These are phyloP conservation scores for Harpalus rubripes DNA, from an alignment of 2,888 invertebrate species.

Conservation along the genomic window DNA sequence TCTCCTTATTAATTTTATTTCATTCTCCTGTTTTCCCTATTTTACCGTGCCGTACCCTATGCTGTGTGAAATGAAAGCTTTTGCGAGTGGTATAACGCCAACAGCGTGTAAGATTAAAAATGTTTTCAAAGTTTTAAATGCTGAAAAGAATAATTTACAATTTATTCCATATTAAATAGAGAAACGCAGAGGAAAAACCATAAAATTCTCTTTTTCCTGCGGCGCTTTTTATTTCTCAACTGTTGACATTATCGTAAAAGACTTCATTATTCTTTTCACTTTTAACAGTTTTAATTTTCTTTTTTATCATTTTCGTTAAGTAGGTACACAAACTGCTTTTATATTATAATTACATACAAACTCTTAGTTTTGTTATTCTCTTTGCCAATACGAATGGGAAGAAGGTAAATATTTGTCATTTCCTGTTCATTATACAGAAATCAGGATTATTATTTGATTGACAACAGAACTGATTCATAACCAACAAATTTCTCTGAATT, in stretches of 20 bases:
- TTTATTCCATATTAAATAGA: conserved; percentile 35
- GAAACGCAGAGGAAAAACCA: conserved; percentile 30
- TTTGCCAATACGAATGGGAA: neutral
- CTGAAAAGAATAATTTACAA: conserved; percentile 31
- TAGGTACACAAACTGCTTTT: conserved; percentile 1
- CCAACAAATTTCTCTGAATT: neutral
- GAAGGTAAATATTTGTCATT: neutral
- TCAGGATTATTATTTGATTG: neutral
- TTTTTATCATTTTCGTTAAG: conserved; percentile 37
- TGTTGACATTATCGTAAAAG: conserved; percentile 49
- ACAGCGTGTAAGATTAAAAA: conserved; percentile 28
- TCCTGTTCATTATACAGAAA: neutral
- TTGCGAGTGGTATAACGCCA: neutral
- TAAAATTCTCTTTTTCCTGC: conserved; percentile 24
- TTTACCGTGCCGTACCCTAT: too few relatives aligned
- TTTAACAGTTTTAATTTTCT: conserved; percentile 45
- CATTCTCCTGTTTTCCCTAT: neutral
- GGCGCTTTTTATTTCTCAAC: conserved; percentile 40
- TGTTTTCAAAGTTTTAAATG: conserved; percentile 31
- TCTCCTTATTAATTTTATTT: neutral
- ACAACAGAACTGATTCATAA: neutral
- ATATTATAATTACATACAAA: neutral
- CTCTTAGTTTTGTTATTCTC: neutral
- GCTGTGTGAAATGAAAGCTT: too few relatives aligned
- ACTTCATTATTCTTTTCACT: conserved; percentile 48